Evolutionary conservation across 1,140 invertebrate genomes (phyloP).

Genomic region (Zaprionus davidi): DNA sequence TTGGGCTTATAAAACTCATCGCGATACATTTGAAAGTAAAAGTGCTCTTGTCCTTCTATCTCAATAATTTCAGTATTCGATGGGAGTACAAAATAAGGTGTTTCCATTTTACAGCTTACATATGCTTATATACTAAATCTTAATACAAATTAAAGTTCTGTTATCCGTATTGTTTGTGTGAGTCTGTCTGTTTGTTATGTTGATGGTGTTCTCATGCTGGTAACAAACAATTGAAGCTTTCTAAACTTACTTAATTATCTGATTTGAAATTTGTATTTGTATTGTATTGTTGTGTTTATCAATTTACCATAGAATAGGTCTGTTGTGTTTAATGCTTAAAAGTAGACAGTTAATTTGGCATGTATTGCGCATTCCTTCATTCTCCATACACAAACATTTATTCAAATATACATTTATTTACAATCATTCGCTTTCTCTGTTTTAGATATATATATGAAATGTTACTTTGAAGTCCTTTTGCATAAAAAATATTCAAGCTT

Average conservation of each 20-base stretch:
- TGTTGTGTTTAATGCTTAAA: slow-evolving; percentile 67
- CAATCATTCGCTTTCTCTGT: slow-evolving; percentile 52
- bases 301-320: slow-evolving; percentile 51
- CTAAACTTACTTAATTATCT: slow-evolving; percentile 60
- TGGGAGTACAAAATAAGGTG: slow-evolving; percentile 74
- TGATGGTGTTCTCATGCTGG: slow-evolving; percentile 26
- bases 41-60: slow-evolving; percentile 26
- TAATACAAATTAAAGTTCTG: slow-evolving; percentile 46
- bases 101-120: slow-evolving; percentile 54
- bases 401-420: slow-evolving; percentile 64
- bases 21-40: slow-evolving; percentile 52
- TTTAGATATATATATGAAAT: slow-evolving; percentile 20
- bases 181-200: slow-evolving; percentile 24
- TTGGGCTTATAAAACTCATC: slow-evolving; percentile 68
- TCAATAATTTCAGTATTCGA: slow-evolving; percentile 60
- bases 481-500: slow-evolving; percentile 32
- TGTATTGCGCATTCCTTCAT: slow-evolving; percentile 71
- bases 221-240: slow-evolving; percentile 61
- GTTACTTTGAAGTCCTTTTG: slow-evolving; percentile 34
- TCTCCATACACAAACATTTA: slow-evolving; percentile 51
- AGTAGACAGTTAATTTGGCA: slow-evolving; percentile 79
- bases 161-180: slow-evolving; percentile 44
- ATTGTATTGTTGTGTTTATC: slow-evolving; percentile 56
- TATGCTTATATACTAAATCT: slow-evolving; percentile 37
- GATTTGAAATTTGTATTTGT: slow-evolving; percentile 68